These are phyloP conservation scores for Papilio xuthus DNA, from an alignment of 1,140 invertebrate species.

Conservation along the genomic window DNA sequence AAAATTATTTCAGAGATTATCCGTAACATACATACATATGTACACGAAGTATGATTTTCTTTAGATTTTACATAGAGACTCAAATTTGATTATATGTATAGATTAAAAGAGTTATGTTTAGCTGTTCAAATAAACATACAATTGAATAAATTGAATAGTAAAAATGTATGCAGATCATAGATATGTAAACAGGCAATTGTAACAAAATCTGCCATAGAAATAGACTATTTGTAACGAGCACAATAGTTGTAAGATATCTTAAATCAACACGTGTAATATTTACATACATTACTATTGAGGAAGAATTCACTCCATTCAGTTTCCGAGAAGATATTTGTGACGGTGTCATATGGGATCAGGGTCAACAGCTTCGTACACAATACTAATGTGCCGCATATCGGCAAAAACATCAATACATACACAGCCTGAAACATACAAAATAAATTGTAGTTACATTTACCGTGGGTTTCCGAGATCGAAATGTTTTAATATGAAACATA, in stretches of 20 bases:
- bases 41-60: too few relatives aligned
- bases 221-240: not conserved
- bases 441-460: too few relatives aligned
- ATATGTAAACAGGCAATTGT: not conserved
- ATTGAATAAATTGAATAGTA: too few relatives aligned
- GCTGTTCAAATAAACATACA: not conserved
- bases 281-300: conserved; percentile 87
- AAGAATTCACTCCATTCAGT: conserved; percentile 93
- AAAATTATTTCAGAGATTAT: too few relatives aligned
- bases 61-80: too few relatives aligned
- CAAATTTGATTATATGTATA: too few relatives aligned
- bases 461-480: too few relatives aligned
- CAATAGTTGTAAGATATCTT: conserved; percentile 2
- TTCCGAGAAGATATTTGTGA: conserved; percentile 87
- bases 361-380: conserved; percentile 89
- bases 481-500: too few relatives aligned
- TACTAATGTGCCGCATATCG: conserved; percentile 87
- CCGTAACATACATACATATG: too few relatives aligned
- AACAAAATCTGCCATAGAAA: not conserved
- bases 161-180: not conserved
- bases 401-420: conserved; percentile 87
- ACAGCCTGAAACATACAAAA: conserved; percentile 75
- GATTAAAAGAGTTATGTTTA: not conserved
- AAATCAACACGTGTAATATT: not conserved
- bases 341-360: conserved; percentile 84